Base-by-base conservation (phyloP, 2,797 vertebrate genomes). In the Oreochromis grahami region DNA sequence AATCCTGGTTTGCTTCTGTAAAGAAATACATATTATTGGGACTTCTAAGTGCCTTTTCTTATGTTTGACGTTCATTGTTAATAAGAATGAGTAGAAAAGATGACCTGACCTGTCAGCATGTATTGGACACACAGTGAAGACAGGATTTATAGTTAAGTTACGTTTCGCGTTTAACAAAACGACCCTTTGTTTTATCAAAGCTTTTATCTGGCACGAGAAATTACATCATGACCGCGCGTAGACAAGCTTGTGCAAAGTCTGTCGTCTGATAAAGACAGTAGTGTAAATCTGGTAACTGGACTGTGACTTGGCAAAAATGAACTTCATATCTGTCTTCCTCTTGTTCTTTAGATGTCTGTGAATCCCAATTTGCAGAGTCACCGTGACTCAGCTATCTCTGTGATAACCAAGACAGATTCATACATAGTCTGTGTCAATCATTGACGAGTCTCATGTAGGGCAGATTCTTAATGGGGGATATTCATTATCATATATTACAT, bases 21-120 rank as follows among this genome's bases (percentile, higher is more conserved):
- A 26, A 45, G 38, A 94, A 90, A 60, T 90, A 93, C 91, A 94
- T 68, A 65, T 81, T 36, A 80, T 74, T 48, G 34, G 81, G 9
- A 55, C 21, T 84, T 68, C 32, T 38, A 38, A 13, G 32, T 38
- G 19, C 0, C 34, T 65, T 41, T 65, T 8, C 11, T 38, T 13
- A 38, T 4, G 34, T 65, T 41, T 21, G 11, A 21, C 19, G 41
- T 65, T 65, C 12, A 41, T 65, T 65, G 0, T 65, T 38, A 8
- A 65, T 14, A 65, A 41, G 34, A 65, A 21, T 41, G 60, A 38
- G 29, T 60, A 60, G 29, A 60, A 60, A 60, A 60, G 0, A 34
- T 60, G 9, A 60, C 51, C 51, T 55, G 12, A 26, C 10, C 32
- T 63, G 32, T 63, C 17, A 63, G 58, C 1, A 1, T n/a, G 6